These are phyloP conservation scores for Sebastes itinus DNA, from an alignment of 2,797 vertebrate species.

Conservation along the genomic window DNA sequence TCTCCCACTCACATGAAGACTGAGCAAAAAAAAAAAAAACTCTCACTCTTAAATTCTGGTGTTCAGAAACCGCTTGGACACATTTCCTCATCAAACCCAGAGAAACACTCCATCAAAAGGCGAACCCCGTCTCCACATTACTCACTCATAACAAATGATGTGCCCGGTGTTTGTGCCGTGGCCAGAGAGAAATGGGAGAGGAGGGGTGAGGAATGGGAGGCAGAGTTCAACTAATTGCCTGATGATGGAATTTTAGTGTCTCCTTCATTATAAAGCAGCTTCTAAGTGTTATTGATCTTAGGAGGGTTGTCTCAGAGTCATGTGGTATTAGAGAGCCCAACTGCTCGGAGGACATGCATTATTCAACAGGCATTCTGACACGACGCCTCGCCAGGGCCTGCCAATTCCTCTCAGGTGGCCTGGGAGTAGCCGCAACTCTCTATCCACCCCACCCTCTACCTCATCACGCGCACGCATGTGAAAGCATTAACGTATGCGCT, in stretches of 20 bases:
- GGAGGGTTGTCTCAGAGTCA: constrained; percentile 83
- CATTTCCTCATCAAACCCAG: constrained; percentile 58
- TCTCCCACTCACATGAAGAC: neutral
- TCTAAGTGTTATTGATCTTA: constrained; percentile 95
- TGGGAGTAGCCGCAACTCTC: constrained; percentile 72
- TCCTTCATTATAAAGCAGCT: constrained; percentile 86
- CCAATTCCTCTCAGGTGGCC: constrained; percentile 77
- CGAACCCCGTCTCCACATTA: constrained; percentile 36
- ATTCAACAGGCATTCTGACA: constrained; percentile 86
- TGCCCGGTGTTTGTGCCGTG: constrained; percentile 9
- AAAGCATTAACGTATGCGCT: neutral
- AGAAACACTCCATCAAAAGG: constrained; percentile 61
- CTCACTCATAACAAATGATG: constrained; percentile 54
- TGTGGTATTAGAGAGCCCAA: constrained; percentile 87
- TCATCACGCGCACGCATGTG: constrained; percentile 14
- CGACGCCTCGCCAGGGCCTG: constrained; percentile 76
- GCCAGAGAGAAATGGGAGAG: constrained; percentile 35
- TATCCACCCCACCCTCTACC: constrained; percentile 5
- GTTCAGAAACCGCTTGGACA: constrained; percentile 45
- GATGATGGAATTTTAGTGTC: constrained; percentile 84
- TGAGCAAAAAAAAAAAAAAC: neutral
- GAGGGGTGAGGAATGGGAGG: constrained; percentile 48
- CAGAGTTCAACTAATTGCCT: constrained; percentile 80
- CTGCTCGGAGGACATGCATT: constrained; percentile 87
- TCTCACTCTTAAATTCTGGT: constrained; percentile 17